Conservation (phyloP, 2,888 invertebrate genomes). For the Apodemia zela region DNA sequence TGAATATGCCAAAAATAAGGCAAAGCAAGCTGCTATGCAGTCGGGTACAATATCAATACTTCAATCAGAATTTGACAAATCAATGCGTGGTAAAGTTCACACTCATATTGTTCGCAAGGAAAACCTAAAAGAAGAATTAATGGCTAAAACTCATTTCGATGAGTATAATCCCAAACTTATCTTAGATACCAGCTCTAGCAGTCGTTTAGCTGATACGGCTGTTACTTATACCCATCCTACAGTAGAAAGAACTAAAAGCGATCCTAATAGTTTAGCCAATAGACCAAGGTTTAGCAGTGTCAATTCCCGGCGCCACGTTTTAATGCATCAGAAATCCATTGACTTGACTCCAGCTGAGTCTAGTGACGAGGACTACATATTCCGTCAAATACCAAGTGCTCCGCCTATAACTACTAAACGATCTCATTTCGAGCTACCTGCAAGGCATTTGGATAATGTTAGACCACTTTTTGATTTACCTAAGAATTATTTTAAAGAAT, state of each 20-base stretch:
- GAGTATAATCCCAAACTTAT: slow-evolving; percentile 86
- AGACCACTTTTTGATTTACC: slow-evolving; percentile 86
- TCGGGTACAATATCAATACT: slow-evolving; percentile 76
- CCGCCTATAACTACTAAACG: slow-evolving; percentile 86
- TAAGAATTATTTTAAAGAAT: slow-evolving; percentile 86
- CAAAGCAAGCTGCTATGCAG: slow-evolving; percentile 58
- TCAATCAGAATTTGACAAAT: slow-evolving; percentile 83
- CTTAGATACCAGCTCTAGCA: slow-evolving; percentile 76
- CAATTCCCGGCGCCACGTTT: slow-evolving; percentile 86
- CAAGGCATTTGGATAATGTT: slow-evolving; percentile 77
- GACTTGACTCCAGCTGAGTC: slow-evolving; percentile 92
- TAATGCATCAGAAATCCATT: slow-evolving; percentile 93
- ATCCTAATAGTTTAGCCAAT: slow-evolving; percentile 89
- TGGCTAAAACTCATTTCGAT: slow-evolving; percentile 84
- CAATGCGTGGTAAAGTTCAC: slow-evolving; percentile 62
- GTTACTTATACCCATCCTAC: slow-evolving; percentile 84
- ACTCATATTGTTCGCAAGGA: slow-evolving; percentile 74
- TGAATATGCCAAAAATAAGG: slow-evolving; percentile 79
- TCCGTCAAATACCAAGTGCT: slow-evolving; percentile 87
- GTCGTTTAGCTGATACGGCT: slow-evolving; percentile 71
- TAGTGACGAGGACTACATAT: slow-evolving; percentile 90
- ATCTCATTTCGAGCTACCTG: slow-evolving; percentile 85
- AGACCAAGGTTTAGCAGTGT: slow-evolving; percentile 86
- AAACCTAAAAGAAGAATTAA: slow-evolving; percentile 81
- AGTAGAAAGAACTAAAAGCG: slow-evolving; percentile 92